These are phyloP conservation scores for Anthopleura xanthogrammica DNA, from an alignment of 92 coral and sea anemone genomes.

Conservation along the genomic window DNA sequence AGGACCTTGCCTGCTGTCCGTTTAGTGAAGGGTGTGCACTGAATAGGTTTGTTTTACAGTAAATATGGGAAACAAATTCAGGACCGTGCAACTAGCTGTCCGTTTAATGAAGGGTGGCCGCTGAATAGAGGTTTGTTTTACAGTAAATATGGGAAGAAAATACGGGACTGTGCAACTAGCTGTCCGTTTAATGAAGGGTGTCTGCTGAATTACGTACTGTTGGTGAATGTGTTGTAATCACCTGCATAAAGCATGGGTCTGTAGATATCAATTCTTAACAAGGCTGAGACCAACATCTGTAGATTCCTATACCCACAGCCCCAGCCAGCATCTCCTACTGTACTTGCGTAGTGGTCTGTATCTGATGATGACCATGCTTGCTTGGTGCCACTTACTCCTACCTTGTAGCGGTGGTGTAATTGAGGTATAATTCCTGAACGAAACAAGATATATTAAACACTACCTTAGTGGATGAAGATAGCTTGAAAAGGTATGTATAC, in stretches of 20 bases:
- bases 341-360: constrained; percentile 93
- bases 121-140: too few relatives aligned
- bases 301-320: constrained; percentile 98
- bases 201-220: too few relatives aligned
- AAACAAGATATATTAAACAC: too few relatives aligned
- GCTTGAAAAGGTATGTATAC: too few relatives aligned
- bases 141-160: too few relatives aligned
- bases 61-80: too few relatives aligned
- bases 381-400: constrained; percentile 82
- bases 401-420: constrained; percentile 73
- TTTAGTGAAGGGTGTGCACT: too few relatives aligned
- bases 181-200: neutral
- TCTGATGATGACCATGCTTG: constrained; percentile 74
- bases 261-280: constrained; percentile 73
- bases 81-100: too few relatives aligned
- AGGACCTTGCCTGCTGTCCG: too few relatives aligned
- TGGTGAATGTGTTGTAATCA: constrained; percentile 20
- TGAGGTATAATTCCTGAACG: constrained; percentile 75
- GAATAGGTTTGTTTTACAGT: too few relatives aligned
- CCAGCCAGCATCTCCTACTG: constrained; percentile 97
- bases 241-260: constrained; percentile 70
- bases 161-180: too few relatives aligned
- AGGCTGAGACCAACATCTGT: constrained; percentile 90
- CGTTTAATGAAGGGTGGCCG: neutral
- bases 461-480: too few relatives aligned